Base-by-base conservation (phyloP, 2,888 invertebrate species). In the Cephus rjabovi region DNA sequence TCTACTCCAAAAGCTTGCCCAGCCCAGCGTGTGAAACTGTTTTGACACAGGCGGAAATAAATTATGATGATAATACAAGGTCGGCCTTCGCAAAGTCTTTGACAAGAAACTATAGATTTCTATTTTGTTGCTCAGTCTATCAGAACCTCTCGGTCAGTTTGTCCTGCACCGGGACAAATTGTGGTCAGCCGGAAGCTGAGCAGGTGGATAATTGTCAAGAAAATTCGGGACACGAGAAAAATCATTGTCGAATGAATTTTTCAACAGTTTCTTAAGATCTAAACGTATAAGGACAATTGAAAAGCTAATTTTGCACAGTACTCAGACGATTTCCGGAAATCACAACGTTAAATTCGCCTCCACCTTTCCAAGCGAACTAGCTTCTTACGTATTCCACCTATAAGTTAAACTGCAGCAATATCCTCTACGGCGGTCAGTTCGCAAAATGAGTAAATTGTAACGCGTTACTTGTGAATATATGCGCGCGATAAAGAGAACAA, bases 111-210 rank as follows among this genome's bases (percentile, higher is more conserved):
- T 30, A 11, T 34, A 75, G 75, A 77, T 75, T 77, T 77, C 77
- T 77, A 77, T 77, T 77, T 77, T 77, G n/a, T 75, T 77, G 74
- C 23, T 34, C 74, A 33, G 74, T 74, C 69, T 71, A 71, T 33
- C 30, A 68, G 74, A 77, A 77, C 30, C 37, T 69, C 35, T 3
- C 37, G 75, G 74, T 23, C 74, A 35, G 34, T 68, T 74, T 68
- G 23, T 30, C 40, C 6, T 40, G 40, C 23, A 15, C 40, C 6
- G 6, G 40, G 40, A 23, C 40, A 6, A 56, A 23, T 23, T 56
- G 40, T 56, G 40, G 40, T 56, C 56, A 23, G 56, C 56, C 56
- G 56, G 56, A 56, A 56, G 23, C 23, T 56, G 56, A 56, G 56
- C 9, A 56, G 56, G 56, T 56, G 56, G 56, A 56, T 23, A 56